A percentile compares a stretch with the other conserved stretches of the same genome.
These are phyloP conservation scores for Cnemophilus loriae DNA, from an alignment of 2,113 vertebrate genomes.

Conservation along the genomic window DNA sequence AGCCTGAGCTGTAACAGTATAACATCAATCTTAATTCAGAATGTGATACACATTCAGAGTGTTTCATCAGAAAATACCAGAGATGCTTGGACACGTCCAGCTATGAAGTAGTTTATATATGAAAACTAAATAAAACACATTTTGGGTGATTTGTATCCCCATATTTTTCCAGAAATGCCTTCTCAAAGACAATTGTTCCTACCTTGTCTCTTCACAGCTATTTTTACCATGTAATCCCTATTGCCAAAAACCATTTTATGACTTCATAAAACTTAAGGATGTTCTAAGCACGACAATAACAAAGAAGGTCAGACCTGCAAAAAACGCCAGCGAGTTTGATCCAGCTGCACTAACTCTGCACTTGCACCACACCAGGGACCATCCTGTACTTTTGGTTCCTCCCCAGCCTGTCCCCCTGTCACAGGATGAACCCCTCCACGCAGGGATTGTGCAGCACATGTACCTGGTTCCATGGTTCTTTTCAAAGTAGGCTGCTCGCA, in stretches of 20 bases:
- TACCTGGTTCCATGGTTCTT: conserved; percentile 97
- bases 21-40: neutral
- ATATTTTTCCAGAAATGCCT: neutral
- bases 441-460: fast-evolving
- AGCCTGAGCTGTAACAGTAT: neutral
- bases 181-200: neutral
- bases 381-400: neutral
- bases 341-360: neutral
- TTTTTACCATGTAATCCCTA: neutral
- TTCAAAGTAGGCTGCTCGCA: conserved; percentile 95
- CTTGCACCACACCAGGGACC: neutral
- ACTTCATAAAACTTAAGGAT: neutral
- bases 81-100: neutral
- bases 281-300: neutral
- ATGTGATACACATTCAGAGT: neutral
- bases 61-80: conserved; percentile 45
- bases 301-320: neutral
- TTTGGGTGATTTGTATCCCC: neutral
- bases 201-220: neutral
- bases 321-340: fast-evolving
- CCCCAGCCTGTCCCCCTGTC: neutral
- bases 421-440: fast-evolving
- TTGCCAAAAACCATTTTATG: neutral
- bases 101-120: neutral
- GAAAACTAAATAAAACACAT: conserved; percentile 11